Conservation (phyloP, 2,888 invertebrate species). For the Epinotia nisella region DNA sequence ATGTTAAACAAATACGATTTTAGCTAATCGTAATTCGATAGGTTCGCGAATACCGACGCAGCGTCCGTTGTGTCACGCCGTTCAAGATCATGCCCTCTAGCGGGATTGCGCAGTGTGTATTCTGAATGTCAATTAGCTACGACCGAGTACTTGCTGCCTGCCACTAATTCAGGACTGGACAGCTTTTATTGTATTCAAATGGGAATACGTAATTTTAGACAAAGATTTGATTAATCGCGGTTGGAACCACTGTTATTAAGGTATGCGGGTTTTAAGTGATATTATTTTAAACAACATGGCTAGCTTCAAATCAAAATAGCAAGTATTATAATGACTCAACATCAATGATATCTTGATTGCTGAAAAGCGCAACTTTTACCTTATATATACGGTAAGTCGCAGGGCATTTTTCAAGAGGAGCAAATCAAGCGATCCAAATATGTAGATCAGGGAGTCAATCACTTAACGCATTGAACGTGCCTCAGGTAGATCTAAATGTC, state of each 20-base stretch:
- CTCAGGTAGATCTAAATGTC: no score
- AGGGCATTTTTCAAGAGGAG: no score
- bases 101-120: constrained; percentile 71
- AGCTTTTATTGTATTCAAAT: constrained; percentile 32
- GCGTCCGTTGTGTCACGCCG: constrained; percentile 62
- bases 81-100: constrained; percentile 75
- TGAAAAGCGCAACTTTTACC: no score
- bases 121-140: constrained; percentile 73
- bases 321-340: no score
- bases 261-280: not conserved
- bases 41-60: constrained; percentile 63
- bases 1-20: not conserved
- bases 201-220: constrained; percentile 2
- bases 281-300: not conserved
- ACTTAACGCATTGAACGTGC: no score
- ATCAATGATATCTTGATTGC: no score
- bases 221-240: not conserved
- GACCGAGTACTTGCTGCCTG: constrained; percentile 44
- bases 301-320: no score
- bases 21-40: constrained; percentile 11
- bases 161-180: constrained; percentile 34
- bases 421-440: no score
- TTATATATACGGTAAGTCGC: no score
- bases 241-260: not conserved
- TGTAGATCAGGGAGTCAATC: no score